Evolutionary conservation across 2,888 invertebrate genomes (phyloP).

Genomic region (Cyclophora albipunctata): DNA sequence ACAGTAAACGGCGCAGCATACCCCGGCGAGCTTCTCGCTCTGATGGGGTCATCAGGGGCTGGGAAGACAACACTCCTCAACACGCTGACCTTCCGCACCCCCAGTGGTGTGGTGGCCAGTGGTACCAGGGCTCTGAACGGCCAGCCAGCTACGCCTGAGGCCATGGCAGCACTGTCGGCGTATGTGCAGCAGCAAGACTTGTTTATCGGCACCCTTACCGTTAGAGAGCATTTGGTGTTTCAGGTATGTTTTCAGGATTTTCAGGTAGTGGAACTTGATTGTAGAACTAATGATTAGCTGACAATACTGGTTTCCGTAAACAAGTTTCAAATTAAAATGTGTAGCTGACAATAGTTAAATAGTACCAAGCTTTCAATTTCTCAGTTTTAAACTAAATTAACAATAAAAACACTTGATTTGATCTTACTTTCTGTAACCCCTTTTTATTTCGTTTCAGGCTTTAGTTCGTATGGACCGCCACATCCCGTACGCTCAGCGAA

Average conservation of each 20-base stretch:
- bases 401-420: neutral
- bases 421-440: conserved; percentile 1
- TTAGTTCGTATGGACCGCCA: conserved; percentile 89
- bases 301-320: no score
- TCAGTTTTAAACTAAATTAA: no score
- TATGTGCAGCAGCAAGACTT: conserved; percentile 97
- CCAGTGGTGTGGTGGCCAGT: conserved; percentile 79
- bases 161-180: conserved; percentile 85
- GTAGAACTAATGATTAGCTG: no score
- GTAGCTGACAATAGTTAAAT: no score
- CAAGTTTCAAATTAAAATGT: no score
- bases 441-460: conserved; percentile 61
- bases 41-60: conserved; percentile 93
- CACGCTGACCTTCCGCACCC: conserved; percentile 88
- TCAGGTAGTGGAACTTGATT: no score
- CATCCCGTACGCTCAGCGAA: conserved; percentile 82
- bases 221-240: conserved; percentile 91
- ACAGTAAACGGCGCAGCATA: conserved; percentile 88
- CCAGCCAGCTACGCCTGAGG: conserved; percentile 80
- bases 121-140: conserved; percentile 83
- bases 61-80: conserved; percentile 97
- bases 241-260: conserved; percentile 82
- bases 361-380: no score
- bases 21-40: conserved; percentile 89
- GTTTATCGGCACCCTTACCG: conserved; percentile 93